A percentile compares a stretch with the other conserved stretches of the same genome.
phyloP scores from a whole-genome alignment of 2,888 invertebrate genomes.

The Bibio marci region DNA sequence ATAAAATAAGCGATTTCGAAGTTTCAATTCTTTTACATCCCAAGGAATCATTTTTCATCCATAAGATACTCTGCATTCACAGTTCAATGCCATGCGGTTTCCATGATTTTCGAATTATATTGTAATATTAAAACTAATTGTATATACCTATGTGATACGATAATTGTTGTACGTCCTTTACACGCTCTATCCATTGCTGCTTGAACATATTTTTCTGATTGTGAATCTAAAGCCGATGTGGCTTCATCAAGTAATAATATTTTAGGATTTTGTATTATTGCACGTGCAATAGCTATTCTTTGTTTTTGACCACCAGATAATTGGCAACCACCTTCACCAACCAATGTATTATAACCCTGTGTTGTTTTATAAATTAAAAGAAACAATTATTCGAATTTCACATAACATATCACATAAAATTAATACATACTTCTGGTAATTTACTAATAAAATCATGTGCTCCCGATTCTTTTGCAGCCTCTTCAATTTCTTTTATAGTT shows the following conservation, averaged over 20 bases:
- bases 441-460: slow-evolving; percentile 60
- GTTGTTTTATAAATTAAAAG: slow-evolving; percentile 6
- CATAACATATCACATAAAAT: slow-evolving; percentile 14
- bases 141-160: slow-evolving; percentile 52
- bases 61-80: too few species aligned
- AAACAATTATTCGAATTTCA: slow-evolving; percentile 7
- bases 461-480: slow-evolving; percentile 55
- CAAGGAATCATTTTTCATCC: too few species aligned
- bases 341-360: slow-evolving; percentile 58
- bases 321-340: slow-evolving; percentile 66
- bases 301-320: slow-evolving; percentile 75
- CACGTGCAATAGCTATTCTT: slow-evolving; percentile 69
- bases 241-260: slow-evolving; percentile 67
- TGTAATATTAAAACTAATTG: too few species aligned
- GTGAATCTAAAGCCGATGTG: slow-evolving; percentile 68
- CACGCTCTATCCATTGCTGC: slow-evolving; percentile 61
- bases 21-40: too few species aligned
- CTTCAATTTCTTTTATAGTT: slow-evolving; percentile 48
- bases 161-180: slow-evolving; percentile 54
- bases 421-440: slow-evolving; percentile 47
- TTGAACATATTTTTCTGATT: slow-evolving; percentile 66
- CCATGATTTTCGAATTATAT: too few species aligned
- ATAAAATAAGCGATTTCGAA: too few species aligned
- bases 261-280: slow-evolving; percentile 57
- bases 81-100: too few species aligned